Percentiles rank a stretch among this genome's conserved stretches.
phyloP scores from a whole-genome alignment of 2,888 invertebrate species.

The Cephus sareptanus region DNA sequence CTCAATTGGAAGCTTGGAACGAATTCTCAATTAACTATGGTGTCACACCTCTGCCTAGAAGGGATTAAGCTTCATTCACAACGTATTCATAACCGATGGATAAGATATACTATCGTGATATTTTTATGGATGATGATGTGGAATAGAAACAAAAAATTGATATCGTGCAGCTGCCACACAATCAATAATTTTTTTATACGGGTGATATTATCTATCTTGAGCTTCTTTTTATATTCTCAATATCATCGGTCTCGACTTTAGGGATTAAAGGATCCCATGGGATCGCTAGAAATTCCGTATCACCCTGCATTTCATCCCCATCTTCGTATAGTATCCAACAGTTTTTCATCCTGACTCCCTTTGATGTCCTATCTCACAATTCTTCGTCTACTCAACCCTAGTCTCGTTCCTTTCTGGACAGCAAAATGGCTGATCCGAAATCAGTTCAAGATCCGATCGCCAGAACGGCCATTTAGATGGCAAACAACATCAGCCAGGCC shows the following conservation, averaged over 20 bases:
- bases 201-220: not conserved
- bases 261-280: not conserved
- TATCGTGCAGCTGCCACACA: not conserved
- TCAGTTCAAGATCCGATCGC: not conserved
- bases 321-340: not conserved
- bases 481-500: not conserved
- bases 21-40: not conserved
- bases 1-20: too few relatives aligned
- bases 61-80: not conserved
- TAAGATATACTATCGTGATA: not conserved
- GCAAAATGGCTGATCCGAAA: not conserved
- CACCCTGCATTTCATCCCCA: not conserved
- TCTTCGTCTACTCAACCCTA: not conserved
- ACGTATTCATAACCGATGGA: not conserved
- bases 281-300: not conserved
- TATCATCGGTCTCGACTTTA: not conserved
- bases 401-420: not conserved
- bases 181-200: not conserved
- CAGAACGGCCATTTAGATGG: not conserved
- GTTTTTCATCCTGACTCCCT: not conserved
- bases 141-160: not conserved
- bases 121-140: not conserved
- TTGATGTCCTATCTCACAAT: not conserved
- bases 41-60: not conserved
- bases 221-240: not conserved